Evolutionary conservation across 2,888 invertebrate genomes (phyloP).

Genomic region (Hyposoter didymator): DNA sequence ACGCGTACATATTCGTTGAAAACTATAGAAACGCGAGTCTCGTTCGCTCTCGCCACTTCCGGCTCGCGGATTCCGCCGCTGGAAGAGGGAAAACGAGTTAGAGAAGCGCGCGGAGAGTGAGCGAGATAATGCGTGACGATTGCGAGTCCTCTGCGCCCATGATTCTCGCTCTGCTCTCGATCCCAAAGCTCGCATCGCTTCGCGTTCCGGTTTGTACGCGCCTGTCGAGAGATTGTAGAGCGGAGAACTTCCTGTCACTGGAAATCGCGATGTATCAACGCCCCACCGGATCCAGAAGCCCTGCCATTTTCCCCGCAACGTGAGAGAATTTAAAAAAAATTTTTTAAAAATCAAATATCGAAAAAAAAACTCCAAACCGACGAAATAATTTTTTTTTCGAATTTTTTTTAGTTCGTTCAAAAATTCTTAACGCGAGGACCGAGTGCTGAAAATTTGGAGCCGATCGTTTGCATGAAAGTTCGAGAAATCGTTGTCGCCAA

Average conservation of each 20-base stretch:
- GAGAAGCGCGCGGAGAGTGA: not conserved
- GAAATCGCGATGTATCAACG: conserved; percentile 27
- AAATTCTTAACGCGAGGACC: not conserved
- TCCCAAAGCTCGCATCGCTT: not conserved
- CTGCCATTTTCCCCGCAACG: not conserved
- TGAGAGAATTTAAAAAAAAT: not conserved
- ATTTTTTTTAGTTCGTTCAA: not conserved
- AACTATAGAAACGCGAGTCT: conserved; percentile 37
- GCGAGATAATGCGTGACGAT: conserved; percentile 30
- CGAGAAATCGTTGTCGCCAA: not conserved
- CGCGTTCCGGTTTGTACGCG: conserved; percentile 8
- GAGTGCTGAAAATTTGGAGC: not conserved
- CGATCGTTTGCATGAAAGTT: not conserved
- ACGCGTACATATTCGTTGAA: not conserved
- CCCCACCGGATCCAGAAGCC: not conserved
- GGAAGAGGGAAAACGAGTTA: conserved; percentile 23
- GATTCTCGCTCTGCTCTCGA: conserved; percentile 47
- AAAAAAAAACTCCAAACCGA: too few species aligned
- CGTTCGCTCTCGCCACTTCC: conserved; percentile 55
- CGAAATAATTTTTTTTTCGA: too few species aligned
- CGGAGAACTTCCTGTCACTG: conserved; percentile 39
- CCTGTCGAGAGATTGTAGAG: not conserved
- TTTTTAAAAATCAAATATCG: too few species aligned
- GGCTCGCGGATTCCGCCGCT: conserved; percentile 40
- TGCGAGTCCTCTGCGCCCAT: conserved; percentile 4